Percentiles rank a stretch among this genome's conserved stretches.
Conservation (phyloP, 2,888 invertebrate genomes). For the Bimastos eiseni region DNA sequence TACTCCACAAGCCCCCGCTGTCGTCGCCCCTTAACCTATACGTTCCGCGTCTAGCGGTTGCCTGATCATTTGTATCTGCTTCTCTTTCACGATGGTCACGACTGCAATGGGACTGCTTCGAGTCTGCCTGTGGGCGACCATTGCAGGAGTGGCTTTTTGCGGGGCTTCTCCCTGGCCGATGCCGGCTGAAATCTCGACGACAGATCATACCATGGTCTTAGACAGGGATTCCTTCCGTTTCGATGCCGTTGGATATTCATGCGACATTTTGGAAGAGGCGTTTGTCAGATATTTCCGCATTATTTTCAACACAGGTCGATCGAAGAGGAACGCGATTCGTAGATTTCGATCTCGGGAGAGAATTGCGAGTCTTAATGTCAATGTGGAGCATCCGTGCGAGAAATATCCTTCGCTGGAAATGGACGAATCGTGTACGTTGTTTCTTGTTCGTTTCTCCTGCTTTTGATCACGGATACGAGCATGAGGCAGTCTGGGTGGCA, state of each 20-base stretch:
- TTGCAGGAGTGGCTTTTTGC: neutral
- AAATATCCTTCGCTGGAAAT: constrained; percentile 71
- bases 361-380: constrained; percentile 64
- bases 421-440: constrained; percentile 72
- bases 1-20: neutral
- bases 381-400: constrained; percentile 70
- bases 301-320: constrained; percentile 54
- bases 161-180: constrained; percentile 48
- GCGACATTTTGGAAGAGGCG: constrained; percentile 67
- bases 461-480: neutral
- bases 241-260: constrained; percentile 59
- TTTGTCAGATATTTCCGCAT: constrained; percentile 66
- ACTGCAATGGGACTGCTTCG: neutral
- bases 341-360: neutral
- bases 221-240: constrained; percentile 45
- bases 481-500: too few relatives aligned
- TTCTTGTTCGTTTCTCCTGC: neutral
- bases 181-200: constrained; percentile 40
- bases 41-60: neutral
- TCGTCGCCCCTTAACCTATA: neutral
- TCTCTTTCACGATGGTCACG: neutral
- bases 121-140: neutral
- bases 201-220: constrained; percentile 18
- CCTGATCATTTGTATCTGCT: neutral
- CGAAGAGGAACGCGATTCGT: neutral